Evolutionary conservation across 2,113 vertebrate genomes (phyloP).

Genomic region (Scortum barcoo): DNA sequence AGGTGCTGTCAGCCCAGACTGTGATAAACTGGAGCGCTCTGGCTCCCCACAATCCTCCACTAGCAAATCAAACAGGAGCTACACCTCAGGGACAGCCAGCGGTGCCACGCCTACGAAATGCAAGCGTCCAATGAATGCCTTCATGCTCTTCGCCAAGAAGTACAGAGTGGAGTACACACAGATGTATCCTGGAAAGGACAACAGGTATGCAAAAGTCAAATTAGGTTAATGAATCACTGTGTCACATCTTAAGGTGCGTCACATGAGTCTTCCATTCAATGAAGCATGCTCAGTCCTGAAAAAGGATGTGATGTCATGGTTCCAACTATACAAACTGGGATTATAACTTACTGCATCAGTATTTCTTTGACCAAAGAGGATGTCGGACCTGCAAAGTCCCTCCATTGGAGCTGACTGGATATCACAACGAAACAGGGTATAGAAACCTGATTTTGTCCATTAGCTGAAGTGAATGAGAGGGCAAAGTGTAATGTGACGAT

Average conservation of each 20-base stretch:
- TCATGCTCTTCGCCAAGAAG: slow-evolving; percentile 99
- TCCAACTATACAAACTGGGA: not conserved
- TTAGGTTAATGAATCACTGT: not conserved
- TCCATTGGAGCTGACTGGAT: not conserved
- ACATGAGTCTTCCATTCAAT: not conserved
- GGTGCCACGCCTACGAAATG: slow-evolving; percentile 95
- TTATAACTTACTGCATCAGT: not conserved
- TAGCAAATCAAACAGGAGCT: slow-evolving; percentile 90
- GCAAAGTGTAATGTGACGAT: not conserved
- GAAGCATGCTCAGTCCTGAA: not conserved
- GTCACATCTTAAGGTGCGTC: not conserved
- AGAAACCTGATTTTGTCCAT: not conserved
- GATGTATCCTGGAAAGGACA: slow-evolving; percentile 99
- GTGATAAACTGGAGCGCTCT: slow-evolving; percentile 88
- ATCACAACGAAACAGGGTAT: not conserved
- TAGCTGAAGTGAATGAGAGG: not conserved
- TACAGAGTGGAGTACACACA: slow-evolving; percentile 99
- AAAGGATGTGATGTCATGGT: not conserved
- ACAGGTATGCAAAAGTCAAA: slow-evolving; percentile 87
- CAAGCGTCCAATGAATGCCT: slow-evolving; percentile 99
- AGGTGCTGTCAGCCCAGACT: slow-evolving; percentile 89
- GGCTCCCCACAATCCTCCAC: slow-evolving; percentile 87
- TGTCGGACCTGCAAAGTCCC: not conserved
- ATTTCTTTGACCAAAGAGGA: not conserved
- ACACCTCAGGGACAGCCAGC: slow-evolving; percentile 92